phyloP scores from a whole-genome alignment of 2,888 invertebrate species.

The Chloroclysta siterata region DNA sequence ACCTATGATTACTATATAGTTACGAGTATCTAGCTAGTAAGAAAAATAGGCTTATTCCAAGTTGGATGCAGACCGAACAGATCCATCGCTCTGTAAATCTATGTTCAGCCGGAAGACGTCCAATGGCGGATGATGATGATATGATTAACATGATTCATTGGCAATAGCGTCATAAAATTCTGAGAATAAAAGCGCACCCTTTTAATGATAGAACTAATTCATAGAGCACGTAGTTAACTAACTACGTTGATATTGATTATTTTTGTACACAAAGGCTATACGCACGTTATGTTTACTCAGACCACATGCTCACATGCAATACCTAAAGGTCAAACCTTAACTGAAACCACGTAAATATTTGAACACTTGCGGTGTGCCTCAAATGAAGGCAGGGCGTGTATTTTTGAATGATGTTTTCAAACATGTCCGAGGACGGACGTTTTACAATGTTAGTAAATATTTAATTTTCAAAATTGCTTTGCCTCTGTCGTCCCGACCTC shows the following conservation, averaged over 20 bases:
- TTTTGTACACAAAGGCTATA: slow-evolving; percentile 44
- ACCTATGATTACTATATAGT: too few relatives aligned
- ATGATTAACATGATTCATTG: too few relatives aligned
- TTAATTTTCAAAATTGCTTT: slow-evolving; percentile 33
- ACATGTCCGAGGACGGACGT: slow-evolving; percentile 39
- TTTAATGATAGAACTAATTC: slow-evolving; percentile 1
- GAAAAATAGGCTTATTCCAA: too few relatives aligned
- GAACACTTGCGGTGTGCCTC: slow-evolving; percentile 49
- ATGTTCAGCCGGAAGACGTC: too few relatives aligned
- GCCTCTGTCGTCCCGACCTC: slow-evolving; percentile 16
- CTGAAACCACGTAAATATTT: slow-evolving; percentile 59
- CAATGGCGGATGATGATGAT: too few relatives aligned
- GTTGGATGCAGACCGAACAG: too few relatives aligned
- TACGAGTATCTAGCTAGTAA: too few relatives aligned
- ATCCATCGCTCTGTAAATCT: too few relatives aligned
- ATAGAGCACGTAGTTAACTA: slow-evolving; percentile 6
- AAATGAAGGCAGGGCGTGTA: slow-evolving; percentile 49
- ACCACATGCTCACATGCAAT: slow-evolving; percentile 23
- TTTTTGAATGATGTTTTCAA: slow-evolving; percentile 44
- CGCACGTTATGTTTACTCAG: slow-evolving; percentile 34
- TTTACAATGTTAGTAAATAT: slow-evolving; percentile 33
- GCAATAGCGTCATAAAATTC: too few relatives aligned
- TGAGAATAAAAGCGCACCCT: neutral
- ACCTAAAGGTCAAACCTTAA: slow-evolving; percentile 56
- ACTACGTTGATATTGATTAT: slow-evolving; percentile 21